Conservation (phyloP, 2,113 vertebrate species). For the Pungitius pungitius region DNA sequence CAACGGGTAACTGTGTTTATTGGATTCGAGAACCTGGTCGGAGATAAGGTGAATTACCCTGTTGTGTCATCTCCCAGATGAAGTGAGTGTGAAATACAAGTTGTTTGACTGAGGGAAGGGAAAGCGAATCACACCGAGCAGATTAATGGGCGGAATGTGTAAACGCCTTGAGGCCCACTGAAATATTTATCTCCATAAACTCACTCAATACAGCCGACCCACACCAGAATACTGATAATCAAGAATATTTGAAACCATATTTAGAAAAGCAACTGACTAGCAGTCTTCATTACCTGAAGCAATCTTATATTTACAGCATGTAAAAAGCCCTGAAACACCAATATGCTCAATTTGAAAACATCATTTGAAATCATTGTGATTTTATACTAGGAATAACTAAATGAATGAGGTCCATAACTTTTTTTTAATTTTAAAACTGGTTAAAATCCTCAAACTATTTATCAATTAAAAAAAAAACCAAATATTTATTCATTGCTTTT, state of each 20-base stretch:
- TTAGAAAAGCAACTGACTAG: conserved; percentile 3
- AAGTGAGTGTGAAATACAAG: conserved; percentile 45
- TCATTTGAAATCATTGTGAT: background rate
- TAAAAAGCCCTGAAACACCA: background rate
- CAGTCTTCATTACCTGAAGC: background rate
- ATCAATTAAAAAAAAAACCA: too few species aligned
- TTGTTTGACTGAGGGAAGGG: conserved; percentile 42
- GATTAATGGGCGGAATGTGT: conserved; percentile 39
- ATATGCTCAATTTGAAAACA: background rate
- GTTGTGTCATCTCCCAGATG: conserved; percentile 57
- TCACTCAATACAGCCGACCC: conserved; percentile 7
- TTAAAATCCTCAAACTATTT: too few species aligned
- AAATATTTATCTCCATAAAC: conserved; percentile 48
- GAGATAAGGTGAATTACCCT: conserved; percentile 68
- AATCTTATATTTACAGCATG: background rate
- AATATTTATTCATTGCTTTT: background rate
- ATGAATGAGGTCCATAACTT: too few species aligned
- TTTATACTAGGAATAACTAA: background rate
- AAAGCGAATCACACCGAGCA: conserved; percentile 31
- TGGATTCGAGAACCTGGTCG: conserved; percentile 57
- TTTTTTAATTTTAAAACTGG: too few species aligned
- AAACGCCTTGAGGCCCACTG: conserved; percentile 50
- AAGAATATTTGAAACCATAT: conserved; percentile 4
- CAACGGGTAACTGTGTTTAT: conserved; percentile 58
- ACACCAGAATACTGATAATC: conserved; percentile 19